Conservation (phyloP, 2,797 vertebrate genomes). For the Ctenosaura bakeri region DNA sequence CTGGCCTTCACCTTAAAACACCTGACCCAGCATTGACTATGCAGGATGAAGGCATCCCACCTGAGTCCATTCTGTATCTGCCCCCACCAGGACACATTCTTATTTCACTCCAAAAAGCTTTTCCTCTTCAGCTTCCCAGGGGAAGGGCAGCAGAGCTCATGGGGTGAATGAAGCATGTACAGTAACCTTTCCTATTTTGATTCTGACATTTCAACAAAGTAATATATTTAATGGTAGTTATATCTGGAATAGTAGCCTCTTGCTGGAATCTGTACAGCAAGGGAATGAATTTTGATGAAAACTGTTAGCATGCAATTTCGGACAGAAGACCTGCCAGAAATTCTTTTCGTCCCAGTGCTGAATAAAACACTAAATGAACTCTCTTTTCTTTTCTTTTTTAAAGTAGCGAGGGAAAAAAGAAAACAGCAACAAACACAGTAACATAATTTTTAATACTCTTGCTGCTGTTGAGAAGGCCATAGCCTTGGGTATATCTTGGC, state of each 20-base stretch:
- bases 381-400: slow-evolving; percentile 24
- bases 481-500: slow-evolving; percentile 35
- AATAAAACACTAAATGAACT: slow-evolving; percentile 47
- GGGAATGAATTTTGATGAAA: slow-evolving; percentile 47
- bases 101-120: not conserved
- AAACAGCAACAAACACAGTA: slow-evolving; percentile 12
- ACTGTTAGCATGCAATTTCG: slow-evolving; percentile 53
- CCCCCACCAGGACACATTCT: slow-evolving; percentile 18
- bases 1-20: not conserved
- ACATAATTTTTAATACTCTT: slow-evolving; percentile 39
- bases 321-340: slow-evolving; percentile 50
- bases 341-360: slow-evolving; percentile 32
- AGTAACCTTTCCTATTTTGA: slow-evolving; percentile 41
- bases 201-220: slow-evolving; percentile 56
- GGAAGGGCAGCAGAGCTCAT: slow-evolving; percentile 35
- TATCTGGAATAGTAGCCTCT: slow-evolving; percentile 43
- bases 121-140: slow-evolving; percentile 9
- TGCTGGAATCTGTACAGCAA: slow-evolving; percentile 50
- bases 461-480: slow-evolving; percentile 35
- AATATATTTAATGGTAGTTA: slow-evolving; percentile 42
- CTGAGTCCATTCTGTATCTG: not conserved
- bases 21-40: not conserved
- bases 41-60: not conserved
- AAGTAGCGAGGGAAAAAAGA: not conserved
- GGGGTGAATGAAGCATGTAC: slow-evolving; percentile 35